Evolutionary conservation across 1,140 invertebrate species (phyloP).

Genomic region (Helicoverpa zea): DNA sequence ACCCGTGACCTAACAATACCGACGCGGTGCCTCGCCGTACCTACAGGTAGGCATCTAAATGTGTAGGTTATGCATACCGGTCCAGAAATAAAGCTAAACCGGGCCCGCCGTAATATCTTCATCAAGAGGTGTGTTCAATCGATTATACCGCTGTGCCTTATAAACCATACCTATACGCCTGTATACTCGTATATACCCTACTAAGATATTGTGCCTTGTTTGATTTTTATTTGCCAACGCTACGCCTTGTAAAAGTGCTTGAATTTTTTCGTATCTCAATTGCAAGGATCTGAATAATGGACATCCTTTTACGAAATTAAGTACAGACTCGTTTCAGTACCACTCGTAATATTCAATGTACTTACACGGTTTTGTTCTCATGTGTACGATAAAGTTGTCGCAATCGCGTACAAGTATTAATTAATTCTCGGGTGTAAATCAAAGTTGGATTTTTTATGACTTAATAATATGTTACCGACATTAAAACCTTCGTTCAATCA

Average conservation of each 20-base stretch:
- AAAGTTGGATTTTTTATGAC: slow-evolving; percentile 43
- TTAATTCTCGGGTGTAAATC: slow-evolving; percentile 37
- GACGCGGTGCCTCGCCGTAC: slow-evolving; percentile 25
- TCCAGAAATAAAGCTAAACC: slow-evolving; percentile 79
- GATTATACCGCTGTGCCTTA: slow-evolving; percentile 66
- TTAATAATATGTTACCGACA: slow-evolving; percentile 44
- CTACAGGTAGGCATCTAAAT: slow-evolving; percentile 53
- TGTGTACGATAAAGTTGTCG: slow-evolving; percentile 36
- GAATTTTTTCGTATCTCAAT: slow-evolving; percentile 21
- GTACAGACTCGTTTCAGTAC: slow-evolving; percentile 15
- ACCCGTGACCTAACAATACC: slow-evolving; percentile 49
- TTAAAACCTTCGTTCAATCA: slow-evolving; percentile 38
- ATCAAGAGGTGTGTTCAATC: slow-evolving; percentile 82
- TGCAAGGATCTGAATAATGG: neutral
- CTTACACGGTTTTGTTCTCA: slow-evolving; percentile 12
- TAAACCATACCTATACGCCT: slow-evolving; percentile 29
- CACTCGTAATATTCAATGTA: slow-evolving; percentile 18
- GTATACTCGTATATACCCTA: slow-evolving; percentile 7
- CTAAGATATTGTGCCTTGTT: slow-evolving; percentile 28
- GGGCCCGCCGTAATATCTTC: slow-evolving; percentile 77
- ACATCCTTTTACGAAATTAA: slow-evolving; percentile 31
- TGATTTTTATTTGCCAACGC: slow-evolving; percentile 46
- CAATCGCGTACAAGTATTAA: slow-evolving; percentile 34
- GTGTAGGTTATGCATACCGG: slow-evolving; percentile 61
- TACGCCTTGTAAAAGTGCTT: slow-evolving; percentile 15